Conservation (phyloP, 2,113 vertebrate genomes). For the Grus americana region DNA sequence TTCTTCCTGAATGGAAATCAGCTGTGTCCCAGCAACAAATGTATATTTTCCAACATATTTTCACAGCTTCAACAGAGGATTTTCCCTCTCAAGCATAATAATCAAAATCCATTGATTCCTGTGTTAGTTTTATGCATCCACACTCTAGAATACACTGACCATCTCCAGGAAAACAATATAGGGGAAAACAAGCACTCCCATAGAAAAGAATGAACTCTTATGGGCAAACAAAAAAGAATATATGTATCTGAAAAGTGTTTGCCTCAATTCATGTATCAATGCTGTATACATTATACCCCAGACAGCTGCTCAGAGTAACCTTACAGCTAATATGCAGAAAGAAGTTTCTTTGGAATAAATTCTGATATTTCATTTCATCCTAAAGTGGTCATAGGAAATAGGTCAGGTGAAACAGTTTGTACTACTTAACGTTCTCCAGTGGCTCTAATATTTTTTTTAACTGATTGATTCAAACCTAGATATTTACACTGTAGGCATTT, state of each 20-base stretch:
- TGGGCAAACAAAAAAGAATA: not conserved
- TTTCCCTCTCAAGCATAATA: not conserved
- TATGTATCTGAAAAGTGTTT: not conserved
- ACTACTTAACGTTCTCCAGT: not conserved
- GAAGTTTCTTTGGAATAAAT: not conserved
- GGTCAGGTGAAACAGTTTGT: not conserved
- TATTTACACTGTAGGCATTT: not conserved
- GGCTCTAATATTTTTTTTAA: not conserved
- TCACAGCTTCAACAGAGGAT: not conserved
- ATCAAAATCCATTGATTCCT: not conserved
- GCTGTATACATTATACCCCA: not conserved
- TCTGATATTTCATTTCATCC: not conserved
- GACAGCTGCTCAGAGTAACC: not conserved
- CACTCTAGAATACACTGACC: not conserved
- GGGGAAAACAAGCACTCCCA: not conserved
- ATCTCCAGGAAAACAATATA: not conserved
- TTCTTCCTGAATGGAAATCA: not conserved
- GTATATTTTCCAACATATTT: not conserved
- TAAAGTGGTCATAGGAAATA: not conserved
- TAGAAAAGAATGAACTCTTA: not conserved
- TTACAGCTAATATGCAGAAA: not conserved
- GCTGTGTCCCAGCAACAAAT: not conserved
- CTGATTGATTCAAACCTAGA: not conserved
- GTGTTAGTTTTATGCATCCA: not conserved
- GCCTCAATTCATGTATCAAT: not conserved